phyloP scores from a whole-genome alignment of 2,888 invertebrate genomes.

The Harpalus rufipes region DNA sequence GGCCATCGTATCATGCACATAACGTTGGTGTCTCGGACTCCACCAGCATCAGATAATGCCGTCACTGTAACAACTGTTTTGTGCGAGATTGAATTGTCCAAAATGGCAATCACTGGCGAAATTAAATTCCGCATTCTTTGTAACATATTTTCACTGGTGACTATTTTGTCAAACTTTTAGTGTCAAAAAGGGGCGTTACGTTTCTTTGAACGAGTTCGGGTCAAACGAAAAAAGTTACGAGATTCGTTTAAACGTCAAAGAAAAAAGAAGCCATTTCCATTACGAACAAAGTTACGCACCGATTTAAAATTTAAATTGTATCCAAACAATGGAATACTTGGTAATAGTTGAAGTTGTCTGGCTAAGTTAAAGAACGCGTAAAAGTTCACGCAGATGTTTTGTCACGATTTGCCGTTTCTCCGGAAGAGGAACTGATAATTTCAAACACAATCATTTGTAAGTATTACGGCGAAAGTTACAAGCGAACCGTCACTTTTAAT shows the following conservation, averaged over 20 bases:
- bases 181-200: slow-evolving; percentile 46
- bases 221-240: slow-evolving; percentile 61
- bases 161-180: slow-evolving; percentile 57
- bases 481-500: slow-evolving; percentile 54
- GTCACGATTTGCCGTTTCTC: slow-evolving; percentile 56
- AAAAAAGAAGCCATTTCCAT: slow-evolving; percentile 63
- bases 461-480: slow-evolving; percentile 62
- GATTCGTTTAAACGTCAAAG: slow-evolving; percentile 65
- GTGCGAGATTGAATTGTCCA: slow-evolving; percentile 44
- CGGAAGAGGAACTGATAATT: slow-evolving; percentile 57
- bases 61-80: slow-evolving; percentile 13
- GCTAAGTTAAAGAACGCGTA: slow-evolving; percentile 60
- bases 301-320: slow-evolving; percentile 66
- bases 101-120: slow-evolving; percentile 57
- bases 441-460: slow-evolving; percentile 64
- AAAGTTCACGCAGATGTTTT: slow-evolving; percentile 57
- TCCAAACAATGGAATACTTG: slow-evolving; percentile 65
- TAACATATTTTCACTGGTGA: slow-evolving; percentile 45
- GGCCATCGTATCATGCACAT: background rate
- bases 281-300: slow-evolving; percentile 63
- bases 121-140: slow-evolving; percentile 58
- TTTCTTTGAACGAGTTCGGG: slow-evolving; percentile 48
- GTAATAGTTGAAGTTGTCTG: slow-evolving; percentile 63
- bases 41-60: background rate
- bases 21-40: background rate